phyloP scores from a whole-genome alignment of 2,797 vertebrate species.

The Novumbra hubbsi region DNA sequence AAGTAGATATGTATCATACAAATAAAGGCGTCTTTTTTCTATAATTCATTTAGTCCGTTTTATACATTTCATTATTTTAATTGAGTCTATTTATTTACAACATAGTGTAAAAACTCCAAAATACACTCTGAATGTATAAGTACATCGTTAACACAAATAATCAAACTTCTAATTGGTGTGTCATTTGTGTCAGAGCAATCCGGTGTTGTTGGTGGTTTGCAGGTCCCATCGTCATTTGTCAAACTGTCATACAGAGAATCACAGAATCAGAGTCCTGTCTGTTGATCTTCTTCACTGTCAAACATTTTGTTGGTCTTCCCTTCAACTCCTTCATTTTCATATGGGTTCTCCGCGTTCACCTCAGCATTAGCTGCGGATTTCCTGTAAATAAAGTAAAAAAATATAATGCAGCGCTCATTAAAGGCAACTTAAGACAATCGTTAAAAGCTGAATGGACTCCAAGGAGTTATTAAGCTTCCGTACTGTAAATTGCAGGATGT shows the following conservation, averaged over 20 bases:
- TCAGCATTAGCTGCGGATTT: constrained; percentile 27
- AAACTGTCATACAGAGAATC: neutral
- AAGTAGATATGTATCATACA: constrained; percentile 59
- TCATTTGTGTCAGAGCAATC: neutral
- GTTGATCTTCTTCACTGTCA: constrained; percentile 53
- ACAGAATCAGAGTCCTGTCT: constrained; percentile 65
- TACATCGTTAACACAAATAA: constrained; percentile 28
- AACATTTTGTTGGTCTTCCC: constrained; percentile 66
- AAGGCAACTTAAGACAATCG: neutral
- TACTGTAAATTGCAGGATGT: neutral
- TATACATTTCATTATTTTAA: neutral
- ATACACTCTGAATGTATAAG: neutral
- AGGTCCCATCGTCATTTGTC: neutral
- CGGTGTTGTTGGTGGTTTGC: neutral
- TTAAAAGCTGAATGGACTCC: neutral
- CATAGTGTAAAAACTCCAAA: neutral
- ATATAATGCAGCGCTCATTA: neutral
- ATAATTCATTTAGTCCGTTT: neutral
- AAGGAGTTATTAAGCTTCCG: neutral
- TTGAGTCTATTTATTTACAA: neutral
- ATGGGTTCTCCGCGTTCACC: constrained; percentile 60
- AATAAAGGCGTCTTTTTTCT: neutral
- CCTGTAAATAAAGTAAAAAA: constrained; percentile 30
- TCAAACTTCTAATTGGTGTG: neutral
- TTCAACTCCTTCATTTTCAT: constrained; percentile 19